phyloP scores from a whole-genome alignment of 2,797 vertebrate species.

The Microhierax caerulescens region DNA sequence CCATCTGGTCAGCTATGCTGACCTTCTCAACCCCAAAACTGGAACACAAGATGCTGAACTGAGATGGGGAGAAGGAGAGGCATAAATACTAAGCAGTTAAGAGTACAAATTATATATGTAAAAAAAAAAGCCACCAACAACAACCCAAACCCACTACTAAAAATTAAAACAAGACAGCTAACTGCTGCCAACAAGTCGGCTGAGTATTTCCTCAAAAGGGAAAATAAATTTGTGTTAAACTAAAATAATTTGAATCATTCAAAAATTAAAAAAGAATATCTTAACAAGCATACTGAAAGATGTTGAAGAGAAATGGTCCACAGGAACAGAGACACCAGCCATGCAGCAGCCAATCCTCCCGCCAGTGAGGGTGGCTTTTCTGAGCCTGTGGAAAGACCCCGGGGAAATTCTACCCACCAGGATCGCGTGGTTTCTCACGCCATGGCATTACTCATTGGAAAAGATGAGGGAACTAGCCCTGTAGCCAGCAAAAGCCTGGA shows the following conservation, averaged over 20 bases:
- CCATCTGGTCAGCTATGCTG: slow-evolving; percentile 1
- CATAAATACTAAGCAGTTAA: slow-evolving; percentile 24
- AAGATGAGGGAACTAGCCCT: background rate
- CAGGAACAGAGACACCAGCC: background rate
- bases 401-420: background rate
- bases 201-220: slow-evolving; percentile 64
- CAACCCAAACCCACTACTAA: background rate
- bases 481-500: background rate
- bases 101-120: background rate
- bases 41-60: slow-evolving; percentile 17
- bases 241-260: slow-evolving; percentile 5
- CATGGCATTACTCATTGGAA: background rate
- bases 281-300: background rate
- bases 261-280: background rate
- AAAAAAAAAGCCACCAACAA: background rate
- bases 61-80: background rate
- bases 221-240: slow-evolving; percentile 46
- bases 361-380: background rate
- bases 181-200: slow-evolving; percentile 37
- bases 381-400: background rate
- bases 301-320: slow-evolving; percentile 39
- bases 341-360: background rate
- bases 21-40: background rate
- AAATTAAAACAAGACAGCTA: slow-evolving; percentile 38
- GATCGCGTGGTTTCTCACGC: background rate